Evolutionary conservation across 2,888 invertebrate genomes (phyloP).

Genomic region (Plemyria rubiginata): DNA sequence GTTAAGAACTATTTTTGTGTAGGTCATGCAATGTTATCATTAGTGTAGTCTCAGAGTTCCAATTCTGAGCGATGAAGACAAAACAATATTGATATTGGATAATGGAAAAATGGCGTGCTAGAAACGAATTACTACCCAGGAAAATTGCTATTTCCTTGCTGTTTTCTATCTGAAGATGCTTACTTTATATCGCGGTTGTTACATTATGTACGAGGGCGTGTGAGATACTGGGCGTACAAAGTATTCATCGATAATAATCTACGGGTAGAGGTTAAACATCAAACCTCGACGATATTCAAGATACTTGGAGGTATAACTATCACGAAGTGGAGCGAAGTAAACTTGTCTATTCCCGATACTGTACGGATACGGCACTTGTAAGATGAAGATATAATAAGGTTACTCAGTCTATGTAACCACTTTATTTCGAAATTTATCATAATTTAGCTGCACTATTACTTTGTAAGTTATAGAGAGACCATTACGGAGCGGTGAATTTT

Average conservation of each 20-base stretch:
- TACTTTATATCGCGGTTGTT: conserved; percentile 54
- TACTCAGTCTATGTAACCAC: conserved; percentile 39
- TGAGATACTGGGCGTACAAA: conserved; percentile 35
- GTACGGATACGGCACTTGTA: conserved; percentile 43
- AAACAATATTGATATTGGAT: conserved; percentile 82
- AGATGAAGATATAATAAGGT: conserved; percentile 45
- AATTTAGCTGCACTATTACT: conserved; percentile 46
- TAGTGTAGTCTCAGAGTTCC: conserved; percentile 68
- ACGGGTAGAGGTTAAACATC: conserved; percentile 29
- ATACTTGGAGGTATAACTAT: conserved; percentile 22
- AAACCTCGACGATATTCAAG: conserved; percentile 38
- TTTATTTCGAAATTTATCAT: conserved; percentile 48
- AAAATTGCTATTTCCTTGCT: conserved; percentile 77
- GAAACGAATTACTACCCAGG: conserved; percentile 70
- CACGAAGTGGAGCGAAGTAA: conserved; percentile 29
- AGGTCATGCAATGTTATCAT: conserved; percentile 76
- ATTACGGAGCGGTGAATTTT: conserved; percentile 60
- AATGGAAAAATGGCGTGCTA: conserved; percentile 81
- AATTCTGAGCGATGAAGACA: conserved; percentile 77
- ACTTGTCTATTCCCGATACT: conserved; percentile 47
- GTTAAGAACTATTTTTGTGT: conserved; percentile 42
- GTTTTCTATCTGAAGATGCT: conserved; percentile 67
- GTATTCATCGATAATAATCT: conserved; percentile 36
- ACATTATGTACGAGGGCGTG: conserved; percentile 42
- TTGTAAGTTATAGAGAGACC: conserved; percentile 46